Base-by-base conservation (phyloP, 53 echinoderm and acorn worm species). In the Holothuria scabra region DNA sequence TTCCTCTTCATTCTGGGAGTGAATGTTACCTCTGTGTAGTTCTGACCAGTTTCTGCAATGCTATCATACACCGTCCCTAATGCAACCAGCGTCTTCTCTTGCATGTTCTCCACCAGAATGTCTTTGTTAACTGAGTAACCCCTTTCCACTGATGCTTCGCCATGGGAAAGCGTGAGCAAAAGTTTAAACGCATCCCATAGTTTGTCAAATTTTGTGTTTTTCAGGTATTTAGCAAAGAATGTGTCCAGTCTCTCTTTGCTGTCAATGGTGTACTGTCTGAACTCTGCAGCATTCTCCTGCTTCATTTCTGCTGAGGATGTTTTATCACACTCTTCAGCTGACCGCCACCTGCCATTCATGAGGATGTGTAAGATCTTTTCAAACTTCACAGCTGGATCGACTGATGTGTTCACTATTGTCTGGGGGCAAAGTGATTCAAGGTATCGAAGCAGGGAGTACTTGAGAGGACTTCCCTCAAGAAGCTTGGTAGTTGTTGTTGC, bases 321-420 rank as follows among this genome's bases (percentile, higher is more conserved):
- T 60, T 60, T 60, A 60, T 60, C 60, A 60, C 21, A 60, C 60
- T 60, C 60, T 60, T 60, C 60, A 60, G 60, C 60, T 60, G 60
- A 60, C 60, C 24, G 60, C 60, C 60, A 60, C 60, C 60, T 60
- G 60, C 60, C 60, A 60, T 60, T 60, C 8, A 60, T 60, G 60
- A 60, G 60, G 60, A 60, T 8, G 8, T 60, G 35, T 35, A 21
- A 22, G 60, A 60, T 60, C 24, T 60, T 60, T 21, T 60, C 60
- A 60, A 60, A 60, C 60, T 60, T 60, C 60, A 60, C 60, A 60
- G 60, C 60, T 60, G 60, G 60, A 60, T 60, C 60, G 60, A 60
- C 60, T 60, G 60, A 60, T 60, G 60, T 60, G 60, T 60, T 60
- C 60, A 60, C 60, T 60, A 22, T 4, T 60, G 60, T 22, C 60